phyloP scores from a whole-genome alignment of 1,140 invertebrate genomes.

The Lepidostoma basale region DNA sequence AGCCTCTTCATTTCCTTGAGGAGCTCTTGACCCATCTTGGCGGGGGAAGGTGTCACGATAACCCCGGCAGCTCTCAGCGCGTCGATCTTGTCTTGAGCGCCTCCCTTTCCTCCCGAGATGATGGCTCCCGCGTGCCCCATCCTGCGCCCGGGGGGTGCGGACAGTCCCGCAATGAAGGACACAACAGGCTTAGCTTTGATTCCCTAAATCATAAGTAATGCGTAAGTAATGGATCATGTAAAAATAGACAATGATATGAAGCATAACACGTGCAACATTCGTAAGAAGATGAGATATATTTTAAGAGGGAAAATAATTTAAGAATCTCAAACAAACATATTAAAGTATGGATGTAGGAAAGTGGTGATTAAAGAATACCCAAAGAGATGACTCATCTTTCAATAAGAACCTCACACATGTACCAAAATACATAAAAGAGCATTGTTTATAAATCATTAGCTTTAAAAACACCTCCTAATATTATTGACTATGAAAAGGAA shows the following conservation, averaged over 20 bases:
- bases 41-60: constrained; percentile 93
- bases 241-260: background rate
- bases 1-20: constrained; percentile 86
- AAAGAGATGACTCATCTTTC: no score
- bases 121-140: constrained; percentile 99
- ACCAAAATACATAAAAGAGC: no score
- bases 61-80: constrained; percentile 92
- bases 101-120: constrained; percentile 98
- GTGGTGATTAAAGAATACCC: no score
- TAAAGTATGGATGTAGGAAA: no score
- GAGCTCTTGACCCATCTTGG: constrained; percentile 92
- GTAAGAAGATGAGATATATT: no score
- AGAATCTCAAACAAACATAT: no score
- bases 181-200: constrained; percentile 96
- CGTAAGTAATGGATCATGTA: background rate
- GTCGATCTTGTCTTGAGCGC: constrained; percentile 97
- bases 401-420: no score
- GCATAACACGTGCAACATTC: background rate
- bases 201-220: constrained; percentile 72
- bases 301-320: no score
- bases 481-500: no score
- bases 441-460: no score
- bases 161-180: constrained; percentile 97
- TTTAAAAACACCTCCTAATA: no score
- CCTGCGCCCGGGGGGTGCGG: constrained; percentile 94